Evolutionary conservation across 1,140 invertebrate genomes (phyloP), one percentile per base, ranked within the genome.

Genomic region (Drosophila serrata): DNA sequence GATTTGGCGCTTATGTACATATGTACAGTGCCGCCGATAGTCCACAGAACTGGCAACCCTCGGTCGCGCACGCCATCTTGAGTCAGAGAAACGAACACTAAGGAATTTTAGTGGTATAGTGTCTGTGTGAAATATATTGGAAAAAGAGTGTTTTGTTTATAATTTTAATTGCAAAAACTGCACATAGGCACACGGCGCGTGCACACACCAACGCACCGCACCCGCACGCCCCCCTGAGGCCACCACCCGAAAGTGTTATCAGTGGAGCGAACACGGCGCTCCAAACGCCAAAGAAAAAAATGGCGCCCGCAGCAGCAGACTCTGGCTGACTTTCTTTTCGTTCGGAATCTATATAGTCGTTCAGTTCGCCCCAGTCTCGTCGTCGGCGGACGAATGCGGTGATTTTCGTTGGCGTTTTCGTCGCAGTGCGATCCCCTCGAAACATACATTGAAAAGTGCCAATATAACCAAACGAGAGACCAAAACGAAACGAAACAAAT

Each of bases 61-160:
- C 12, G 39, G 7, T 17, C 60, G 77, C 37, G 58, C 62, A 62
- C 62, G 51, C 62, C 63, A 70, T 68, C 27, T 57, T 69, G 68
- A 75, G 81, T 75, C 82, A 69, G 45, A 68, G 69, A 79, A 75
- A 87, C 82, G 82, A 86, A 86, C 82, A 86, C 82, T 87, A 82
- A 87, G 79, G 75, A 86, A 86, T 79, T 86, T 81, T 74, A 85
- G 81, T 85, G 81, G 81, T 85, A 70, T 81, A 55, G 82, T 87
- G 82, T 87, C 84, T 87, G 84, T 87, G 84, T 87, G 84, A 87
- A 87, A 77, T 86, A 86, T 86, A 61, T 86, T 79, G 82, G 86
- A 82, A 86, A 86, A 88, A 87, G 82, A 80, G 76, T 87, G 84
- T 87, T 87, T 87, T 87, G 84, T 87, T 87, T 87, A 87, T 87